Base-by-base conservation (phyloP, 2,888 invertebrate species). In the Podotricha telesiphe region DNA sequence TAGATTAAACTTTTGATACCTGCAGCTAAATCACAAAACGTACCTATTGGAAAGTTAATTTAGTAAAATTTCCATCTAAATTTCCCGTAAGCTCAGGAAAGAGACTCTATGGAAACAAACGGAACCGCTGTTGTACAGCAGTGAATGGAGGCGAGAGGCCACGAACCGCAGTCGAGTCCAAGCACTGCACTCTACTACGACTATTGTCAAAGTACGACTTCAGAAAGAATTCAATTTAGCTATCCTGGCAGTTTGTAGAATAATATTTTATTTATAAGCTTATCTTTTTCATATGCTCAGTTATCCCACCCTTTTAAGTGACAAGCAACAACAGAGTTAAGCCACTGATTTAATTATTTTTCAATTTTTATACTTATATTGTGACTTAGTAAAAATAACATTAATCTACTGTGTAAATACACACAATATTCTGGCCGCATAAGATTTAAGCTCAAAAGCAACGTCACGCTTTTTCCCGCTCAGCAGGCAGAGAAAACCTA, bases 81-180 rank as follows among this genome's bases (percentile, higher is more conserved):
- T 53, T 34, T 53, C n/a, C 28, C 7, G 28, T 17, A 34, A 34
- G 10, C 17, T 34, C 17, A 17, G 53, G 1, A 5, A 34, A 55
- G n/a, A 34, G 17, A 8, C 5, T 28, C 53, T 28, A 11, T n/a
- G 28, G 5, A 53, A 42, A n/a, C 28, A 19, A 15, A 15, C 2
- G 6, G 40, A 15, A 42, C 22, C 19, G 7, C 40, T 34, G 48
- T 28, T 42, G 13, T 15, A 34, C 13, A 6, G 45, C 8, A 17
- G 19, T 65, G 55, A 55, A 53, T 28, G 34, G 56, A 34, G 51
- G 19, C 34, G 61, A 42, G 34, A 22, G 19, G 72, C 56, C 67
- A 62, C 67, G 62, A 34, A 55, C 66, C 61, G 67, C 65, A 34
- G n/a, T 51, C n/a, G 37, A 53, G n/a, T n/a, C n/a, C 17, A 34